Conservation (phyloP, 2,113 vertebrate species). For the Uria aalge region DNA sequence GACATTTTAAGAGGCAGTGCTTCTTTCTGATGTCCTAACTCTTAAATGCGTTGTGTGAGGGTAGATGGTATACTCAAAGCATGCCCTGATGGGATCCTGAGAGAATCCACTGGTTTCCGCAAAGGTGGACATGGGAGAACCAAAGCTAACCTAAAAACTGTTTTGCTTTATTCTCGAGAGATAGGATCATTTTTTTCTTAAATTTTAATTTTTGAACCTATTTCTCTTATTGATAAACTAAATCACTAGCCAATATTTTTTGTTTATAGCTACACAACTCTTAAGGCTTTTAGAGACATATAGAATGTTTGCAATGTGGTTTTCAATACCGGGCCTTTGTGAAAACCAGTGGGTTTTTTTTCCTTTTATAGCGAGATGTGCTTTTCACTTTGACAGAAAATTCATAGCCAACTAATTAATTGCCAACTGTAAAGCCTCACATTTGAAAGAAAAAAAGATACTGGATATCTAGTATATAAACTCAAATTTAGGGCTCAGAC, state of each 20-base stretch:
- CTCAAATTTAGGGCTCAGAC: background rate
- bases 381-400: background rate
- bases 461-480: background rate
- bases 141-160: background rate
- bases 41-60: too few species aligned
- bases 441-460: background rate
- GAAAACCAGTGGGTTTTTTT: background rate
- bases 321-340: background rate
- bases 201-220: background rate
- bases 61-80: background rate
- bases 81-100: accelerated
- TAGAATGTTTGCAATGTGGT: background rate
- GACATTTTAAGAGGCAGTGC: accelerated
- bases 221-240: background rate
- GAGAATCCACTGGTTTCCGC: background rate
- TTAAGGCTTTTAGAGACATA: background rate
- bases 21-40: background rate
- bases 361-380: background rate
- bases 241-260: background rate
- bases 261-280: background rate
- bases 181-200: background rate
- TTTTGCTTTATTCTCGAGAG: background rate
- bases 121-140: background rate
- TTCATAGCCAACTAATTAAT: background rate
- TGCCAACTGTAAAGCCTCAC: background rate